These are phyloP conservation scores for Agelastica alni DNA, from an alignment of 2,888 invertebrate genomes.

Conservation along the genomic window DNA sequence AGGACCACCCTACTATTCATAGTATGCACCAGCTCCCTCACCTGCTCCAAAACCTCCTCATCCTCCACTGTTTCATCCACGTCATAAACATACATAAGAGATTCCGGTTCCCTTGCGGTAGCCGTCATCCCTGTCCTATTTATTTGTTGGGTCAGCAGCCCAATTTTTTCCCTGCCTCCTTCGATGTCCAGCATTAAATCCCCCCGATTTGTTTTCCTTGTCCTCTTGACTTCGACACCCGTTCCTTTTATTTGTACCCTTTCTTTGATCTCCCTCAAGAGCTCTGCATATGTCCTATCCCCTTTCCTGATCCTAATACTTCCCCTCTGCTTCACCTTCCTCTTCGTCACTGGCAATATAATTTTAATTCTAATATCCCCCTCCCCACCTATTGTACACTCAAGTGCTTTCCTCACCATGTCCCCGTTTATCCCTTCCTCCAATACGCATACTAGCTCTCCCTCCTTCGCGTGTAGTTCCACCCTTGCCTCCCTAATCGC, in stretches of 20 bases:
- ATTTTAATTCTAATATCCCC: background rate
- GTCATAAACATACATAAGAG: background rate
- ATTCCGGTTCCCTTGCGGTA: background rate
- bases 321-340: background rate
- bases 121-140: background rate
- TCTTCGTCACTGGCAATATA: background rate
- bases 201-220: conserved; percentile 12
- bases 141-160: background rate
- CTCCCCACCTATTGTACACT: background rate
- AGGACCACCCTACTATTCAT: too few relatives aligned
- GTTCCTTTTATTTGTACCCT: conserved; percentile 5
- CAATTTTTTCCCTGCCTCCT: background rate
- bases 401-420: background rate
- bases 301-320: conserved; percentile 8
- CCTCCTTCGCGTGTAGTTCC: background rate
- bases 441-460: background rate
- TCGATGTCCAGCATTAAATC: too few relatives aligned
- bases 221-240: conserved; percentile 3
- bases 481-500: background rate
- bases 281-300: too few relatives aligned
- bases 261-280: conserved; percentile 9
- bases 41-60: background rate
- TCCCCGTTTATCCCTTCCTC: background rate
- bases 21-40: background rate
- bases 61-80: background rate